Conservation (phyloP, 2,888 invertebrate species). For the Lottia gigantea region DNA sequence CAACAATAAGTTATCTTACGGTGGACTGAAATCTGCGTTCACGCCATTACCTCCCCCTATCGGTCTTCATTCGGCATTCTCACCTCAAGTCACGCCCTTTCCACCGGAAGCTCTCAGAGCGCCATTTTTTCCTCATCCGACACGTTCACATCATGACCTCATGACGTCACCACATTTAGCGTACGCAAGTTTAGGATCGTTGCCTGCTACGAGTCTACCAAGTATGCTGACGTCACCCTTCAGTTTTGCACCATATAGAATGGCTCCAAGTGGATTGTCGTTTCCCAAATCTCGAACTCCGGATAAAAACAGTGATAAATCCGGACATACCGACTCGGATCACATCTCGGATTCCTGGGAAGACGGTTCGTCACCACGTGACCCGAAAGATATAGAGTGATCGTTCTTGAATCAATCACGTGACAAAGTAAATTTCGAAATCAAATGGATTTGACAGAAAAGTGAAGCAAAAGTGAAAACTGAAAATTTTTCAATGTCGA, state of each 20-base stretch:
- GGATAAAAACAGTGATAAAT: conserved; percentile 41
- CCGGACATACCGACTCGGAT: conserved; percentile 39
- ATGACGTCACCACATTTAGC: conserved; percentile 33
- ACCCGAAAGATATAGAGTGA: conserved; percentile 34
- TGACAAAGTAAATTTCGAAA: background rate
- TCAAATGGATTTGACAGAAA: background rate
- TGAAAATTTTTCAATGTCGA: too few relatives aligned
- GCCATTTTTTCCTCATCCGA: conserved; percentile 29
- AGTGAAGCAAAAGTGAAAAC: too few relatives aligned
- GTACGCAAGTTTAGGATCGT: conserved; percentile 33
- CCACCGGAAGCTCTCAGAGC: conserved; percentile 29
- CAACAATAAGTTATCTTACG: conserved; percentile 31
- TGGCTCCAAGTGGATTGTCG: conserved; percentile 30
- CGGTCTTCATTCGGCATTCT: conserved; percentile 60
- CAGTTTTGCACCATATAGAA: conserved; percentile 48
- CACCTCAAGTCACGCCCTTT: conserved; percentile 46
- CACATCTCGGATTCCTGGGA: conserved; percentile 46
- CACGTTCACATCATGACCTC: conserved; percentile 31
- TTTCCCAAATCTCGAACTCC: conserved; percentile 31
- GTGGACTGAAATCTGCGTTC: conserved; percentile 64
- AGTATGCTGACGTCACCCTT: conserved; percentile 49
- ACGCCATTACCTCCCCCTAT: conserved; percentile 58
- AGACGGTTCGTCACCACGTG: conserved; percentile 35
- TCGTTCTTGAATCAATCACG: background rate
- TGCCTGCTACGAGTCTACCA: conserved; percentile 36